Percentiles rank a stretch among this genome's conserved stretches.
These are phyloP conservation scores for Ferrisia virgata DNA, from an alignment of 2,888 invertebrate species.

Conservation along the genomic window DNA sequence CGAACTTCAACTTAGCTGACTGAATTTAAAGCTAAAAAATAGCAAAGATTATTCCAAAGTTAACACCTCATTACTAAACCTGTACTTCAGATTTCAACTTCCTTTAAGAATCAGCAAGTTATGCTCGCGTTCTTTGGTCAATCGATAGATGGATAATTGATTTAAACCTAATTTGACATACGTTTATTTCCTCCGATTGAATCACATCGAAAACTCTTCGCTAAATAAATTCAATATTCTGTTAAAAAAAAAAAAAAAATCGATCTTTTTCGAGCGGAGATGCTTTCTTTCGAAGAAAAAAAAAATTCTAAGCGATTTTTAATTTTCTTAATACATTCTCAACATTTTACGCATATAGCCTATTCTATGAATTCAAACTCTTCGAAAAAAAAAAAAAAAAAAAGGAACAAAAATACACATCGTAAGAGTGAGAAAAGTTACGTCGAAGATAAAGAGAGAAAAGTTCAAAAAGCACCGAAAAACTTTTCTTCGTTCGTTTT, in stretches of 20 bases:
- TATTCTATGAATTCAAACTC: neutral
- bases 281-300: neutral
- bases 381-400: neutral
- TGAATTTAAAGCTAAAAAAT: no score
- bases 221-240: neutral
- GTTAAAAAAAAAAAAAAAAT: no score
- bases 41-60: no score
- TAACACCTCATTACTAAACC: no score
- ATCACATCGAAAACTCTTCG: no score
- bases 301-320: neutral
- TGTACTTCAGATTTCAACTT: no score
- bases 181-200: neutral
- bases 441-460: neutral
- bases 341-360: neutral
- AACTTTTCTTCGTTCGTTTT: neutral
- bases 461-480: conserved; percentile 3
- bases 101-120: no score
- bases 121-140: no score
- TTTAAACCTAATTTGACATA: no score
- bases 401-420: neutral
- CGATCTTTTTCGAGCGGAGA: neutral
- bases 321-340: conserved; percentile 8
- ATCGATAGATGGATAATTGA: no score
- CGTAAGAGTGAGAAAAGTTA: neutral
- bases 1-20: no score